Percentiles rank a stretch among this genome's conserved stretches.
Conservation (phyloP, 2,888 invertebrate genomes). For the Chrysomela aeneicollis region DNA sequence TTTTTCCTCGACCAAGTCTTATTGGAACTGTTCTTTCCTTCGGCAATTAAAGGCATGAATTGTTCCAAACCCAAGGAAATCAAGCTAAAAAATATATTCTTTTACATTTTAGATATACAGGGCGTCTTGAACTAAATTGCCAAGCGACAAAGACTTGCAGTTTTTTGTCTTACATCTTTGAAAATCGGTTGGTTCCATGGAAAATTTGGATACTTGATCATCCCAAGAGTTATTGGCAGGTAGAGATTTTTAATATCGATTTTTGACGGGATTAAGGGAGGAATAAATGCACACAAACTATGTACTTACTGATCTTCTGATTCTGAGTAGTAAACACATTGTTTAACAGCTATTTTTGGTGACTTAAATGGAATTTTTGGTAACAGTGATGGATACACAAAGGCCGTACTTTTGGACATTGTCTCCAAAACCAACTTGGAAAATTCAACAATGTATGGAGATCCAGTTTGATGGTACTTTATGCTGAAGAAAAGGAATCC, state of each 20-base stretch:
- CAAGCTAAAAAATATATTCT: not conserved
- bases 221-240: too few species aligned
- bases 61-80: not conserved
- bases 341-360: conserved; percentile 45
- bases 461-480: conserved; percentile 48
- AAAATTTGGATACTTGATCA: too few species aligned
- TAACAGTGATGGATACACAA: conserved; percentile 78
- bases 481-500: conserved; percentile 46
- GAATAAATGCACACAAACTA: too few species aligned
- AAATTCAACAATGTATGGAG: conserved; percentile 58
- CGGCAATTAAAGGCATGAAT: not conserved
- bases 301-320: conserved; percentile 71
- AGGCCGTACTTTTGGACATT: conserved; percentile 70
- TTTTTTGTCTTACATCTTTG: too few species aligned
- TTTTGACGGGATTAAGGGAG: too few species aligned
- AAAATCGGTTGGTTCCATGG: too few species aligned
- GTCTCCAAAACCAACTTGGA: conserved; percentile 64
- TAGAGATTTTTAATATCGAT: too few species aligned
- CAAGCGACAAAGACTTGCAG: too few species aligned
- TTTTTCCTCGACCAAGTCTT: not conserved
- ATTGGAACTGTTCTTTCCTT: not conserved
- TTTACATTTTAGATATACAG: too few species aligned
- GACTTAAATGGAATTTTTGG: conserved; percentile 71
- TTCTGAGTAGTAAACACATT: conserved; percentile 58
- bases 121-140: too few species aligned